A percentile compares a stretch with the other conserved stretches of the same genome.
Conservation (phyloP, 2,113 vertebrate species). For the Puffinus mauretanicus region DNA sequence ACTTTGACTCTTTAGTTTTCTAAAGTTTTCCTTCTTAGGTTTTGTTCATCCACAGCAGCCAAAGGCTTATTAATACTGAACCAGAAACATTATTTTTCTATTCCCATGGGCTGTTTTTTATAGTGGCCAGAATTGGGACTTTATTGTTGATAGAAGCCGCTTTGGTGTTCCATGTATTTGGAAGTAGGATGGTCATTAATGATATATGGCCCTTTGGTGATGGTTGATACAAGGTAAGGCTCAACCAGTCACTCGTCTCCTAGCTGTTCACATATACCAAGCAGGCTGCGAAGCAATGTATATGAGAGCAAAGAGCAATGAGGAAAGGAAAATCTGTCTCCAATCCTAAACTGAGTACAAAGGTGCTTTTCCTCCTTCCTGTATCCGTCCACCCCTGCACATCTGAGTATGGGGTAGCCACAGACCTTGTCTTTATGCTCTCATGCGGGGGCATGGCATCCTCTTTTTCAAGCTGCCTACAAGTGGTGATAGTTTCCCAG, state of each 20-base stretch:
- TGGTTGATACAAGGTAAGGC: background rate
- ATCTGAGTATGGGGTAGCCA: background rate
- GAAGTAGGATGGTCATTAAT: background rate
- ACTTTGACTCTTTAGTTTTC: background rate
- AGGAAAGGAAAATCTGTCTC: background rate
- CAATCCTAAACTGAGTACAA: background rate
- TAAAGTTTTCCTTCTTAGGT: background rate
- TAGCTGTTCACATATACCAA: background rate
- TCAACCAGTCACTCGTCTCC: background rate
- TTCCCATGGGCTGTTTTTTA: background rate
- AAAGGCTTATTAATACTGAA: background rate
- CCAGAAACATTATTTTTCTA: background rate
- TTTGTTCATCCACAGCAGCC: background rate
- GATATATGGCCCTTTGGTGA: background rate
- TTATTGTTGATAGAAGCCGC: background rate
- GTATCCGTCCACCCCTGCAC: background rate
- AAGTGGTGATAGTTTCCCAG: background rate
- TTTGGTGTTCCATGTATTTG: background rate
- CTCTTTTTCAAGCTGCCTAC: background rate
- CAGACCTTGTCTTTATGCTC: background rate
- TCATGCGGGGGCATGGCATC: accelerated
- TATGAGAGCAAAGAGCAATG: background rate
- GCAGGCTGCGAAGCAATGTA: background rate
- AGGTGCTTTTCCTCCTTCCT: background rate
- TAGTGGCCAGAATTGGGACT: background rate